phyloP scores from a whole-genome alignment of 1,140 invertebrate genomes.

The Scaptomyza pallida region DNA sequence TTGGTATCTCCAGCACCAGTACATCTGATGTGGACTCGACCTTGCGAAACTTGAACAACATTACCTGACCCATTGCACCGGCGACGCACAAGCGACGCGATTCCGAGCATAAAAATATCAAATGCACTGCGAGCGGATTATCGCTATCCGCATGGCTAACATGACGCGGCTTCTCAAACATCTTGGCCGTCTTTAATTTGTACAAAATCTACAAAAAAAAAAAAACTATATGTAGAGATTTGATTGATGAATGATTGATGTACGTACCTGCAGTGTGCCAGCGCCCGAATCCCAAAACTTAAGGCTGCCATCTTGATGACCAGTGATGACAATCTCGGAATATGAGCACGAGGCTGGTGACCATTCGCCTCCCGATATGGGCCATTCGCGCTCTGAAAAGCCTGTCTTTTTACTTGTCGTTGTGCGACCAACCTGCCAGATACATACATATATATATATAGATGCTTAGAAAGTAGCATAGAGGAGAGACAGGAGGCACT shows the following conservation, averaged over 20 bases:
- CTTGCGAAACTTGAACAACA: constrained; percentile 98
- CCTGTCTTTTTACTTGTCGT: constrained; percentile 89
- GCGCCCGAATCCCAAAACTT: constrained; percentile 99
- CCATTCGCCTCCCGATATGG: constrained; percentile 97
- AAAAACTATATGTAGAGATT: too few relatives aligned
- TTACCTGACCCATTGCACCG: constrained; percentile 95
- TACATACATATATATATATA: neutral
- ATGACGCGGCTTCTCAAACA: constrained; percentile 92
- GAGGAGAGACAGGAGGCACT: constrained; percentile 26
- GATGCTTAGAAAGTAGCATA: too few relatives aligned
- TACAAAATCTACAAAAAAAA: constrained; percentile 90
- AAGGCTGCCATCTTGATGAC: constrained; percentile 97
- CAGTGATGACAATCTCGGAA: constrained; percentile 98
- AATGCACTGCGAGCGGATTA: constrained; percentile 96
- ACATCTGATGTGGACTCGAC: constrained; percentile 93
- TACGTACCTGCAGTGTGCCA: constrained; percentile 90
- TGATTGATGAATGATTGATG: too few relatives aligned
- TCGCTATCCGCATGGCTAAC: constrained; percentile 87
- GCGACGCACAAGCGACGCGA: constrained; percentile 94
- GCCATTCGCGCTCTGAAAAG: constrained; percentile 98
- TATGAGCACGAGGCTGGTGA: constrained; percentile 96
- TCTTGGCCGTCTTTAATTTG: constrained; percentile 98
- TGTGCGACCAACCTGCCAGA: constrained; percentile 84
- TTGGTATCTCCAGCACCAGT: constrained; percentile 93
- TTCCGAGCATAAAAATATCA: constrained; percentile 96